A percentile compares a stretch with the other conserved stretches of the same genome.
Conservation (phyloP, 1,140 invertebrate species). For the Brevipalpus yothersi region DNA sequence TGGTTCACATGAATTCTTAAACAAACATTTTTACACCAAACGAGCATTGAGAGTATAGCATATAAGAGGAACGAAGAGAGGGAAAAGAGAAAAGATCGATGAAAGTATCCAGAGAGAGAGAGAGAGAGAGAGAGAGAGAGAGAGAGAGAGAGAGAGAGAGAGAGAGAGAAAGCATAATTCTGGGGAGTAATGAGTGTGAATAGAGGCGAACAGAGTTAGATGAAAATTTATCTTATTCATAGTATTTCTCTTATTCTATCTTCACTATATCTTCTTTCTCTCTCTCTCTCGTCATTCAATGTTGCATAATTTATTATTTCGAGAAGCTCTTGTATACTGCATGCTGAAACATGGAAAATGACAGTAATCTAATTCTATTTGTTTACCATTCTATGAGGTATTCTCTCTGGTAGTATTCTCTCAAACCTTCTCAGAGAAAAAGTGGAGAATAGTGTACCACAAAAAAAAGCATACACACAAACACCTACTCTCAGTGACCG, state of each 20-base stretch:
- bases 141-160: conserved; percentile 5
- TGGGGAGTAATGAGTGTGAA: background rate
- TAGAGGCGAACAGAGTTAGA: too few species aligned
- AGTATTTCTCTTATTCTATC: too few species aligned
- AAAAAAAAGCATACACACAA: too few species aligned
- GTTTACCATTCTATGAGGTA: too few species aligned
- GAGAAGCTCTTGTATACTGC: background rate
- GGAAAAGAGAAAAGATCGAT: too few species aligned
- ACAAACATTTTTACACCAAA: background rate
- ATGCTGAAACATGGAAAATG: background rate
- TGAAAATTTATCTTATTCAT: too few species aligned
- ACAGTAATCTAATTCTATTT: too few species aligned
- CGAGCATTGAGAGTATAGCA: background rate
- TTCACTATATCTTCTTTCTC: background rate
- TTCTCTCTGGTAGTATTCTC: too few species aligned
- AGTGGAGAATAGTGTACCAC: too few species aligned
- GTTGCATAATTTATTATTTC: background rate
- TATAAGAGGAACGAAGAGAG: background rate
- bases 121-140: background rate
- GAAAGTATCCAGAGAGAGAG: background rate
- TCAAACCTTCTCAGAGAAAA: too few species aligned
- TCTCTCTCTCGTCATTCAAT: background rate
- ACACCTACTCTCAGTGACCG: too few species aligned
- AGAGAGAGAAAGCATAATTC: background rate
- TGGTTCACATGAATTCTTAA: too few species aligned